phyloP scores from a whole-genome alignment of 2,888 invertebrate species.

The Caenorhabditis uteleia region DNA sequence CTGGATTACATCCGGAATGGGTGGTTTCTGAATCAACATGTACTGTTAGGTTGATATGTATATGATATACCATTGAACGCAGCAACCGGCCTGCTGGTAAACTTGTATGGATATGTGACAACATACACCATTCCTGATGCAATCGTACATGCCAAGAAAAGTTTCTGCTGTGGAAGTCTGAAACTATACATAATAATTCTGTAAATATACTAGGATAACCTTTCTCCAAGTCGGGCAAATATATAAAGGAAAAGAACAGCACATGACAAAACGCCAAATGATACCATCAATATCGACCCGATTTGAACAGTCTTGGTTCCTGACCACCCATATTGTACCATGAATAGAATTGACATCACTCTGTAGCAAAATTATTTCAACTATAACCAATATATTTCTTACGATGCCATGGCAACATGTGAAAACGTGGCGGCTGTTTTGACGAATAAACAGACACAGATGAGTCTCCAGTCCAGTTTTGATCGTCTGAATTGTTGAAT shows the following conservation, averaged over 20 bases:
- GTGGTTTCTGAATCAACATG: slow-evolving; percentile 41
- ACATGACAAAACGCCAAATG: slow-evolving; percentile 25
- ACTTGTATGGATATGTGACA: slow-evolving; percentile 31
- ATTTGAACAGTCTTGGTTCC: slow-evolving; percentile 33
- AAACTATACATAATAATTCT: background rate
- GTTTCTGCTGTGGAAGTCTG: slow-evolving; percentile 31
- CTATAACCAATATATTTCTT: no score
- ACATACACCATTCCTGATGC: slow-evolving; percentile 21
- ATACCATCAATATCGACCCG: slow-evolving; percentile 21
- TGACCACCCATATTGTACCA: slow-evolving; percentile 38
- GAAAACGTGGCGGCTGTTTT: slow-evolving; percentile 32
- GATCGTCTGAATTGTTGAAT: background rate
- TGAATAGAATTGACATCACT: slow-evolving; percentile 33
- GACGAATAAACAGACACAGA: slow-evolving; percentile 23
- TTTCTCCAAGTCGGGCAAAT: slow-evolving; percentile 28
- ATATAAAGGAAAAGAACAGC: slow-evolving; percentile 25
- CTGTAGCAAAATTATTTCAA: no score
- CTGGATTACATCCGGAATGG: slow-evolving; percentile 32
- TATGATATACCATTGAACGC: slow-evolving; percentile 30
- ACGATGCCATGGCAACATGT: slow-evolving; percentile 36
- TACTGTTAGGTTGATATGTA: no score
- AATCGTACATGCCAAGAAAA: slow-evolving; percentile 20
- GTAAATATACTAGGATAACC: slow-evolving; percentile 11
- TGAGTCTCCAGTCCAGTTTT: slow-evolving; percentile 22
- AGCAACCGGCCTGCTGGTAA: slow-evolving; percentile 24